Conservation (phyloP, 1,140 invertebrate genomes). For the Leptinotarsa texana region DNA sequence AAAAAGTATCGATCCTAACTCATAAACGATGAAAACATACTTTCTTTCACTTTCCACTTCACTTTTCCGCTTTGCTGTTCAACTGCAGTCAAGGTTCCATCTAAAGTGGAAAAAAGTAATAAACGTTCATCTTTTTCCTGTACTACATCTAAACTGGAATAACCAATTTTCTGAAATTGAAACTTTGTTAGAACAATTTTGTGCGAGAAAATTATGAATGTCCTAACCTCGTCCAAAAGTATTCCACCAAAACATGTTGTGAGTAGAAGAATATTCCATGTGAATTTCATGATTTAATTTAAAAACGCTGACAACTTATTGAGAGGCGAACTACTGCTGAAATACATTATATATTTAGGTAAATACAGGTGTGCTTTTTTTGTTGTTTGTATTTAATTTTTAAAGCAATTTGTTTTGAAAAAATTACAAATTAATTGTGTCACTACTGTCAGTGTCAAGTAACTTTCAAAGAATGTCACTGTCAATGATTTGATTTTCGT, state of each 20-base stretch:
- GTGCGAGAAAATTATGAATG: not conserved
- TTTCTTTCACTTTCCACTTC: slow-evolving; percentile 89
- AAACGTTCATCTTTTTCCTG: slow-evolving; percentile 69
- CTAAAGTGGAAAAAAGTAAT: slow-evolving; percentile 87
- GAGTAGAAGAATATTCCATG: not conserved
- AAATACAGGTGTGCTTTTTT: no score
- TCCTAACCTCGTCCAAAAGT: not conserved
- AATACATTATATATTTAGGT: no score
- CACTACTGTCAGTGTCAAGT: no score
- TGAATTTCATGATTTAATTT: not conserved
- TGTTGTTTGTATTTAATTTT: no score
- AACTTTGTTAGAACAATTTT: no score
- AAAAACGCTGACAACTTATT: not conserved
- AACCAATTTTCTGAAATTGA: not conserved
- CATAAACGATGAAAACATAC: slow-evolving; percentile 56
- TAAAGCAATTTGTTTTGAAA: no score
- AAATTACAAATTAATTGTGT: no score
- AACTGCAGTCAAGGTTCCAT: slow-evolving; percentile 85
- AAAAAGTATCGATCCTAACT: slow-evolving; percentile 20
- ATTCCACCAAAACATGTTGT: not conserved
- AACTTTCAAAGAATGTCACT: no score
- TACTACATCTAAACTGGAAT: slow-evolving; percentile 23
- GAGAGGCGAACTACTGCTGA: not conserved
- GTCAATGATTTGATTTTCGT: no score
- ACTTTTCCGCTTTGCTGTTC: slow-evolving; percentile 80